Conservation (phyloP, 2,888 invertebrate species). For the Serripes groenlandicus region DNA sequence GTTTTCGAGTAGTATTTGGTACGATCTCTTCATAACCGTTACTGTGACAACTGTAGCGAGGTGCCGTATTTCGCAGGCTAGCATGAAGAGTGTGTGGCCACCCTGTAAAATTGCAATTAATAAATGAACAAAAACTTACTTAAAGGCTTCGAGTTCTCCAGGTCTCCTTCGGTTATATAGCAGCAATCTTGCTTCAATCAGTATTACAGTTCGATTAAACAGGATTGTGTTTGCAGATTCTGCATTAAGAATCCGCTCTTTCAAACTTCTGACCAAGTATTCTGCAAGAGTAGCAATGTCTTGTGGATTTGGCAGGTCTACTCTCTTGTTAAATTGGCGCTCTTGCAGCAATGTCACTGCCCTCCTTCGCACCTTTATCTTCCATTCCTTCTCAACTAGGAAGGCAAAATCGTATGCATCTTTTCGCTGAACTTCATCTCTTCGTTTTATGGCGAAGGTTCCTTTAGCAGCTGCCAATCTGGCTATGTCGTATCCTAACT, state of each 20-base stretch:
- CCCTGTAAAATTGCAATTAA: too few relatives aligned
- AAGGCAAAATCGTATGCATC: constrained; percentile 30
- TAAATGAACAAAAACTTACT: too few relatives aligned
- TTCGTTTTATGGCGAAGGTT: constrained; percentile 12
- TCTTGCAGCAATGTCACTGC: constrained; percentile 24
- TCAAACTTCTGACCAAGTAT: constrained; percentile 28
- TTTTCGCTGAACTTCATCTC: constrained; percentile 24
- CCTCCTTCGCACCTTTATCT: constrained; percentile 25
- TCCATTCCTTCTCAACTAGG: constrained; percentile 26
- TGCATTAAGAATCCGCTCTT: too few relatives aligned
- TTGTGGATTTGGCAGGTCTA: constrained; percentile 25
- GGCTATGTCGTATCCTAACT: constrained; percentile 35
- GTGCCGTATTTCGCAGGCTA: too few relatives aligned
- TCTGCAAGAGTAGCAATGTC: constrained; percentile 40
- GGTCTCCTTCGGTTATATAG: constrained; percentile 34
- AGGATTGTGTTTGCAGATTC: neutral
- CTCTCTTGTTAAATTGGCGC: constrained; percentile 28
- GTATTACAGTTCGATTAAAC: neutral
- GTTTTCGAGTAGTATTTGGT: too few relatives aligned
- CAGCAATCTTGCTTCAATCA: constrained; percentile 22
- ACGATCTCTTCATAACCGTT: too few relatives aligned
- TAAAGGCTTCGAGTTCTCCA: constrained; percentile 12
- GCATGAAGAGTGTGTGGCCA: too few relatives aligned
- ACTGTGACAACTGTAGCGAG: too few relatives aligned
- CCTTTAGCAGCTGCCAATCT: constrained; percentile 34